Base-by-base conservation (phyloP, 2,113 vertebrate species). In the Anseranas semipalmata region DNA sequence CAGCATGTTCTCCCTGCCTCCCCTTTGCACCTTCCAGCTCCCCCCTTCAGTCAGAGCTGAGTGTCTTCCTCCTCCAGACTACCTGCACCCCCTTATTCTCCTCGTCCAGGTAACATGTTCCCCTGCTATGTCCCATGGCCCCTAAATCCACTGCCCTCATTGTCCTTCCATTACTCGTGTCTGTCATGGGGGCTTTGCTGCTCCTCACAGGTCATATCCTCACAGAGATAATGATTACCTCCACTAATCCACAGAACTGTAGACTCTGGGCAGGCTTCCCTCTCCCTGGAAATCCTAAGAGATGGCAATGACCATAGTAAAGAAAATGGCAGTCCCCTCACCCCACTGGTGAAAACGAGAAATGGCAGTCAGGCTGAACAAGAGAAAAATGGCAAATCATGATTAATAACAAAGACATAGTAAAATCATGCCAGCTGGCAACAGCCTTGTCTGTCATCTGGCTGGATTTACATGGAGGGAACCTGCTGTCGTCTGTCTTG, bases 321-420 rank as follows among this genome's bases (percentile, higher is more conserved):
- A 50, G 30, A 62, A 78, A 90, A 50, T 15, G 1, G 20, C 9
- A 24, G 39, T 20, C 15, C 25, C 6, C 18, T 91, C 6, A 3
- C 7, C 45, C 20, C 46, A 45, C 46, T 68, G 70, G 28, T 68
- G 48, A 85, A 32, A 82, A 63, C 0, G 0, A 66, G 63, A 76
- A 66, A 62, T 2, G 15, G 28, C 25, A 91, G 74, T 15, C 85
- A 90, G 75, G 50, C 53, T 88, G 88, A 93, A 76, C 48, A n/a
- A 85, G 8, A 71, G 15, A 68, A 87, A 95, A 46, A 20, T 48
- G 50, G 82, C 72, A 83, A 77, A 85, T 37, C 24, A 21, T 58
- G 50, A 88, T 86, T 94, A 94, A 92, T 94, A 95, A 93, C 58
- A 77, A 94, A 92, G 28, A 52, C 75, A 53, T 75, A 33, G 92